A percentile compares a stretch with the other conserved stretches of the same genome.
Conservation (phyloP, 2,797 vertebrate species). For the Lepilemur ruficaudatus region DNA sequence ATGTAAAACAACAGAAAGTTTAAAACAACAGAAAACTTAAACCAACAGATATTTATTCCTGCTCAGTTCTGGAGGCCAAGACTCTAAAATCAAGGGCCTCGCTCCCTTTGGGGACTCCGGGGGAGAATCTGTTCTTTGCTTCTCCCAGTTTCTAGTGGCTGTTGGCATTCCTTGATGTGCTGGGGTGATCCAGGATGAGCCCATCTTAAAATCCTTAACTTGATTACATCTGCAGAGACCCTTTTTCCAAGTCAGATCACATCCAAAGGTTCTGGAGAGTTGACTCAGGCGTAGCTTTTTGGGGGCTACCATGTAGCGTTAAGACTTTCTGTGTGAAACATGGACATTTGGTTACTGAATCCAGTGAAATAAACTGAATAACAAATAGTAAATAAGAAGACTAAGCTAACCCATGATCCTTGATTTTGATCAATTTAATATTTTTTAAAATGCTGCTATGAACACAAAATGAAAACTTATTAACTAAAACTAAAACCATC, state of each 20-base stretch:
- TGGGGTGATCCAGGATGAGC: not conserved
- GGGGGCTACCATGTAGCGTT: not conserved
- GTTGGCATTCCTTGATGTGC: not conserved
- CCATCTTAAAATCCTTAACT: conserved; percentile 13
- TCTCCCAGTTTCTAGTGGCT: not conserved
- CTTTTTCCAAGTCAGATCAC: not conserved
- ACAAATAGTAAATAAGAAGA: not conserved
- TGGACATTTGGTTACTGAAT: not conserved
- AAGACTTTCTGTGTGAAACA: conserved; percentile 26
- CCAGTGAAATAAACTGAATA: not conserved
- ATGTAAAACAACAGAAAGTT: not conserved
- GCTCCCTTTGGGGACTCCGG: not conserved
- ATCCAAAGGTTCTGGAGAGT: not conserved
- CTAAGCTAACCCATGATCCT: not conserved
- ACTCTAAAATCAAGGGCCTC: not conserved
- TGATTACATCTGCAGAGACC: not conserved
- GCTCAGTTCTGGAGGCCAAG: not conserved
- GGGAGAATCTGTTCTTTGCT: not conserved
- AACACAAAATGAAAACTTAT: conserved; percentile 50
- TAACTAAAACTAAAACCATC: conserved; percentile 61
- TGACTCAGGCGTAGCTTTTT: not conserved
- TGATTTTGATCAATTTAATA: conserved; percentile 39
- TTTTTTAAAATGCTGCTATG: conserved; percentile 33
- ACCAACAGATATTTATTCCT: not conserved
- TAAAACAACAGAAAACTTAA: not conserved